Conservation (phyloP, 2,888 invertebrate genomes). For the Watsonalla cultraria region DNA sequence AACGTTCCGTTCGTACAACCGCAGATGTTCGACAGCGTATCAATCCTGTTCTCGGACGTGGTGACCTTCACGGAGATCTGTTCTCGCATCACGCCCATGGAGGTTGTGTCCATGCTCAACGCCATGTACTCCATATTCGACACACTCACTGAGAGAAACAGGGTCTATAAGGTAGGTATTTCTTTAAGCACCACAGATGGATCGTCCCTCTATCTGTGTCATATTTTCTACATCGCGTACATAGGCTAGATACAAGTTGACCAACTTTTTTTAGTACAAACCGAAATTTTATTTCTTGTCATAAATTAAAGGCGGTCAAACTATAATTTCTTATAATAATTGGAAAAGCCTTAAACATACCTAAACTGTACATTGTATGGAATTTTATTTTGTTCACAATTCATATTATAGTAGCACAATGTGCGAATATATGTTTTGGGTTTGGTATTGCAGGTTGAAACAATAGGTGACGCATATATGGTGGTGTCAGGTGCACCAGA, state of each 20-base stretch:
- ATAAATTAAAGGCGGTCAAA: too few species aligned
- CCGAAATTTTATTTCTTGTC: too few species aligned
- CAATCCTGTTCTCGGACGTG: conserved; percentile 97
- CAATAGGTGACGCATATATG: conserved; percentile 99
- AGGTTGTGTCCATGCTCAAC: conserved; percentile 98
- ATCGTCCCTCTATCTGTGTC: too few species aligned
- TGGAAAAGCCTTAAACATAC: too few species aligned
- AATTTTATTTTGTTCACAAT: too few species aligned
- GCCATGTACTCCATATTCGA: conserved; percentile 99
- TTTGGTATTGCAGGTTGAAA: conserved; percentile 86
- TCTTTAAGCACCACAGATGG: neutral
- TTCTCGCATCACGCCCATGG: conserved; percentile 96
- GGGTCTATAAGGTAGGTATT: conserved; percentile 91
- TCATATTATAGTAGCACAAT: too few species aligned
- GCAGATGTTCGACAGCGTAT: conserved; percentile 97
- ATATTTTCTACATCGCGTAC: too few species aligned
- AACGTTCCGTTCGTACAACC: conserved; percentile 1
- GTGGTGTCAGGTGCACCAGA: conserved; percentile 97
- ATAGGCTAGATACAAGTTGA: too few species aligned
- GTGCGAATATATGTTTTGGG: too few species aligned
- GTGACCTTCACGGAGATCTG: conserved; percentile 99
- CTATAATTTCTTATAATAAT: too few species aligned
- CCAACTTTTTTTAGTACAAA: too few species aligned
- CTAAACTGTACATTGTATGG: too few species aligned
- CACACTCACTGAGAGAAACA: conserved; percentile 92